Percentiles rank a stretch among this genome's conserved stretches.
Evolutionary conservation across 1,140 invertebrate genomes (phyloP).

Genomic region (Mercenaria mercenaria): DNA sequence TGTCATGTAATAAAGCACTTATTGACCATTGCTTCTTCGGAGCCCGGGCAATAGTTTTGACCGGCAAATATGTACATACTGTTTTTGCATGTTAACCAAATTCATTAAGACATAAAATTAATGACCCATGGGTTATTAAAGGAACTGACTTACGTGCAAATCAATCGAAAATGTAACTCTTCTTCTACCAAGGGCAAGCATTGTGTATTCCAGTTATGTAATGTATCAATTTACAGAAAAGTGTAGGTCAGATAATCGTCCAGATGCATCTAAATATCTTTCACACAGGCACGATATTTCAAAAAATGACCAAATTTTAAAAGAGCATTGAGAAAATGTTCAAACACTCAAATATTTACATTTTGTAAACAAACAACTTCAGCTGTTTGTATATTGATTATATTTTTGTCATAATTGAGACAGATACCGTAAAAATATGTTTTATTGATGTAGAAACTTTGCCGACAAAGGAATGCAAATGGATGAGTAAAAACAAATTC

Average conservation of each 20-base stretch:
- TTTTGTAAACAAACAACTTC: neutral
- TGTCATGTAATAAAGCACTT: no score
- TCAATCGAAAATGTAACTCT: neutral
- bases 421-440: neutral
- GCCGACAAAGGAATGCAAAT: neutral
- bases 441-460: neutral
- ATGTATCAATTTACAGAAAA: neutral
- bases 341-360: conserved; percentile 23
- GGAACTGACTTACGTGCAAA: neutral
- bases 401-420: neutral
- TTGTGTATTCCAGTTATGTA: neutral
- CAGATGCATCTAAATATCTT: no score
- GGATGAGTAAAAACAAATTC: neutral
- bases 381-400: neutral
- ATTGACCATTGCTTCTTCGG: no score
- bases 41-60: no score
- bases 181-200: neutral
- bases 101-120: no score
- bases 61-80: no score
- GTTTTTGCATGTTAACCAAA: no score
- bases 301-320: no score
- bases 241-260: no score
- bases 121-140: no score
- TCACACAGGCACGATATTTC: no score
- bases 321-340: neutral